Evolutionary conservation across 2,888 invertebrate species (phyloP).

Genomic region (Calameuta pallipes): DNA sequence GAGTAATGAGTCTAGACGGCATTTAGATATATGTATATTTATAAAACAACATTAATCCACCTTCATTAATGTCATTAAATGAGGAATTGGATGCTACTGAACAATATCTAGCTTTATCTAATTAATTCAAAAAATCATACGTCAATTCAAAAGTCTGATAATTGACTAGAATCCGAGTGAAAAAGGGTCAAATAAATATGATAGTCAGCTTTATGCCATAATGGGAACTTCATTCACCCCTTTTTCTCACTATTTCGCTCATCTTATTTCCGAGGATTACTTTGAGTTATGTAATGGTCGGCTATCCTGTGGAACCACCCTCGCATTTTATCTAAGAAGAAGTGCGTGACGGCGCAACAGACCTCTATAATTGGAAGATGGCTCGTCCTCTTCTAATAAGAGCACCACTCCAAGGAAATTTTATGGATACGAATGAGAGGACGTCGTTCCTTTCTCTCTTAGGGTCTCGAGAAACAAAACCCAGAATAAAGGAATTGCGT

Average conservation of each 20-base stretch:
- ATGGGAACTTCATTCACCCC: not conserved
- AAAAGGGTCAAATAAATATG: not conserved
- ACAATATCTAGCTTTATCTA: no score
- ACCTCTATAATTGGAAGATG: not conserved
- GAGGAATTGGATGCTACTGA: no score
- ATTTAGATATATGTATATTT: no score
- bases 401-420: not conserved
- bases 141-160: no score
- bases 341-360: conserved; percentile 4
- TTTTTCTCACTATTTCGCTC: conserved; percentile 14
- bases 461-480: not conserved
- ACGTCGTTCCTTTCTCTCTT: not conserved
- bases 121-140: no score
- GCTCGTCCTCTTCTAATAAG: not conserved
- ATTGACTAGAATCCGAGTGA: not conserved
- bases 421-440: not conserved
- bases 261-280: conserved; percentile 22
- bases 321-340: not conserved
- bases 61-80: no score
- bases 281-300: conserved; percentile 29
- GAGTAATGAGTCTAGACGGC: no score
- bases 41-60: no score
- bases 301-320: not conserved
- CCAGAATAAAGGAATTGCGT: not conserved
- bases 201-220: not conserved